Conservation (phyloP, 2,797 vertebrate genomes). For the Rhabdophis nuchalis region DNA sequence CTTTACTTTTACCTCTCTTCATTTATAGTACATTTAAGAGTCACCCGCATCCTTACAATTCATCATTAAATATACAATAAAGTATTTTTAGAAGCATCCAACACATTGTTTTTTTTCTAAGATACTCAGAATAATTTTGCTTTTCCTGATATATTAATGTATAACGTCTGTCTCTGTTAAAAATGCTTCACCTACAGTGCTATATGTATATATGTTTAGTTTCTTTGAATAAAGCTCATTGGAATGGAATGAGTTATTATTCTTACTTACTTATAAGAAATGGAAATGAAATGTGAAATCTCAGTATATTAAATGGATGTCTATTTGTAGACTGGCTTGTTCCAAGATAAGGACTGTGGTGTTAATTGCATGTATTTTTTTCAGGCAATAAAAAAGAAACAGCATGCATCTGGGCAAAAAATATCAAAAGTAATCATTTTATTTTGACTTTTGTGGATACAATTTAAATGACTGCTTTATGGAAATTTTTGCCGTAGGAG, state of each 20-base stretch:
- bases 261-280: neutral
- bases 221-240: neutral
- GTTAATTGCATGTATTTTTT: neutral
- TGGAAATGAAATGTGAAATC: conserved; percentile 35
- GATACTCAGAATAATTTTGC: conserved; percentile 21
- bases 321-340: neutral
- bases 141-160: conserved; percentile 37
- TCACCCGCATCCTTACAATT: neutral
- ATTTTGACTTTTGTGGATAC: conserved; percentile 26
- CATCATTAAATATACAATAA: neutral
- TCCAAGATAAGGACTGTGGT: neutral
- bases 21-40: neutral
- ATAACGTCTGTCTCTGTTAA: conserved; percentile 38
- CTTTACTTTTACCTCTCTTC: neutral
- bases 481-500: neutral
- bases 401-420: neutral
- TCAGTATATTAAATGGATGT: neutral
- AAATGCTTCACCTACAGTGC: neutral
- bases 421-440: conserved; percentile 41
- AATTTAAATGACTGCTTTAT: conserved; percentile 6
- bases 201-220: neutral
- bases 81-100: neutral
- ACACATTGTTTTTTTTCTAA: conserved; percentile 28
- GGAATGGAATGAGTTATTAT: neutral
- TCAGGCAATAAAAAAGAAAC: neutral